Evolutionary conservation across 23 tunicate species (phyloP).

Genomic region (Diplosoma virens): DNA sequence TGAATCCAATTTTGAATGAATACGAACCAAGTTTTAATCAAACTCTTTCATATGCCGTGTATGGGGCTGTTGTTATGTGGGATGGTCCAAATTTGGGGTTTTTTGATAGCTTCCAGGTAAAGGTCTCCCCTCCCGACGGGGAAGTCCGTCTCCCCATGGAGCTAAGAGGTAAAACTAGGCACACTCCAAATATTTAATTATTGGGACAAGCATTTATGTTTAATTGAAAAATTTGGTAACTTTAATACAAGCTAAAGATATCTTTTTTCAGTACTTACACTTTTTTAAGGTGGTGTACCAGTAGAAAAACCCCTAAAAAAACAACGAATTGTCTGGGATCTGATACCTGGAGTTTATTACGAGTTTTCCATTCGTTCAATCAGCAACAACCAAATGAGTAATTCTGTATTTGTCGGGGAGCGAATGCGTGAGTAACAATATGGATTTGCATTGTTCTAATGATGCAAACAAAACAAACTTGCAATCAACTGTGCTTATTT

Average conservation of each 20-base stretch:
- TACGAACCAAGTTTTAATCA: constrained; percentile 20
- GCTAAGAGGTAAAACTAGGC: constrained; percentile 46
- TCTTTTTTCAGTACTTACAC: not conserved
- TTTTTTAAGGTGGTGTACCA: constrained; percentile 24
- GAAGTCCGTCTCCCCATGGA: constrained; percentile 49
- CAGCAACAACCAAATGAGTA: constrained; percentile 52
- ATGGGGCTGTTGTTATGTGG: constrained; percentile 82
- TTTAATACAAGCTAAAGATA: too few species aligned
- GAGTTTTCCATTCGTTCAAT: constrained; percentile 41
- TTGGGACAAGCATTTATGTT: too few species aligned
- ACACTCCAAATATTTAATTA: too few species aligned
- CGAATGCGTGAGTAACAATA: constrained; percentile 88
- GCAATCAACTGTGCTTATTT: too few species aligned
- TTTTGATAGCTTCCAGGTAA: constrained; percentile 50
- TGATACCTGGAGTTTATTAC: constrained; percentile 74
- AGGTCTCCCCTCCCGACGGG: constrained; percentile 75
- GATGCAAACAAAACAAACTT: too few species aligned
- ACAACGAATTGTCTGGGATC: constrained; percentile 75
- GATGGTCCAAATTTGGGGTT: constrained; percentile 50
- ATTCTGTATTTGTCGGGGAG: constrained; percentile 29
- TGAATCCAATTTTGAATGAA: constrained; percentile 47
- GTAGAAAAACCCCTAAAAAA: constrained; percentile 25
- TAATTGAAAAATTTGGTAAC: too few species aligned
- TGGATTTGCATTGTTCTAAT: too few species aligned
- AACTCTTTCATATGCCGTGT: constrained; percentile 64